Evolutionary conservation across 2,113 vertebrate genomes (phyloP).

Genomic region (Dendropsophus ebraccatus): DNA sequence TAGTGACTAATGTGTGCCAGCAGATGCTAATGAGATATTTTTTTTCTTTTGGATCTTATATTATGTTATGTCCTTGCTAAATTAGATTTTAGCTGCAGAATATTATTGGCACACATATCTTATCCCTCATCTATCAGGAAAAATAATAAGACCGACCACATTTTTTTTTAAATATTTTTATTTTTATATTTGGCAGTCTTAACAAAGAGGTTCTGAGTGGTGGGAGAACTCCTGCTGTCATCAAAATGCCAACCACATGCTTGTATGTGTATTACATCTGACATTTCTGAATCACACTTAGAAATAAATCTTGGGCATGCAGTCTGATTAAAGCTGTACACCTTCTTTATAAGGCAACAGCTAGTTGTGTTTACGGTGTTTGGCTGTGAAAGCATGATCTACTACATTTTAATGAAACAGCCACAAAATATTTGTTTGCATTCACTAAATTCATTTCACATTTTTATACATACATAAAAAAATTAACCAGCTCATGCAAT

Average conservation of each 20-base stretch:
- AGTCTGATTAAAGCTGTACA: conserved; percentile 15
- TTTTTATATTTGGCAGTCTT: conserved; percentile 72
- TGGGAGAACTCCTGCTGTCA: conserved; percentile 75
- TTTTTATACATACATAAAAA: neutral
- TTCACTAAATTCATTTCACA: neutral
- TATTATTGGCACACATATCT: conserved; percentile 62
- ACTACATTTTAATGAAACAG: neutral
- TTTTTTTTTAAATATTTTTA: conserved; percentile 64
- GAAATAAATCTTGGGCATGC: conserved; percentile 64
- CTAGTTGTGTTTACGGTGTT: too few species aligned
- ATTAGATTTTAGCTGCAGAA: conserved; percentile 57
- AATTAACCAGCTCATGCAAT: too few species aligned
- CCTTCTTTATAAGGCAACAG: neutral
- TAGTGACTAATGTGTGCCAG: conserved; percentile 55
- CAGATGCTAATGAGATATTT: conserved; percentile 33
- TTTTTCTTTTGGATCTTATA: conserved; percentile 46
- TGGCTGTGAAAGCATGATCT: neutral
- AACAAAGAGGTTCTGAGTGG: conserved; percentile 76
- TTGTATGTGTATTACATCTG: conserved; percentile 76
- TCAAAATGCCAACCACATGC: conserved; percentile 77
- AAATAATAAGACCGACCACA: conserved; percentile 63
- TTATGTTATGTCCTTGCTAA: conserved; percentile 31
- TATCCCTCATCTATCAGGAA: conserved; percentile 63
- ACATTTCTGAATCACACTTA: conserved; percentile 79
- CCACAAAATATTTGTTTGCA: neutral